Evolutionary conservation across 2,888 invertebrate genomes (phyloP).

Genomic region (Homarus gammarus): DNA sequence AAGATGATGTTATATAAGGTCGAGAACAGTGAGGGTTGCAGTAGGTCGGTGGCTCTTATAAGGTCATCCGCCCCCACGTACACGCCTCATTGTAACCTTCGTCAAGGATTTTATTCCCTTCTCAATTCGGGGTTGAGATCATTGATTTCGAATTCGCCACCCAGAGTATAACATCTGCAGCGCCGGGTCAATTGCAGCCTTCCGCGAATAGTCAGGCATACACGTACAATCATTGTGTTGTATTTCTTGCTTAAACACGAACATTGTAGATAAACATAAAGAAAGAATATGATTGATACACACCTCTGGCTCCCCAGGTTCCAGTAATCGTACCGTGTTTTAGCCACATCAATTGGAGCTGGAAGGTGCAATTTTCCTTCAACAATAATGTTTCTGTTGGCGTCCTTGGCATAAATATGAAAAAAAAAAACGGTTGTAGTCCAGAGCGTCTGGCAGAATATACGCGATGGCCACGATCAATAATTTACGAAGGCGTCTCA

Average conservation of each 20-base stretch:
- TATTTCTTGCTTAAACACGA: conserved; percentile 37
- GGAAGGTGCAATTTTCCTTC: conserved; percentile 9
- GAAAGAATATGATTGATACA: not conserved
- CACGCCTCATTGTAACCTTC: not conserved
- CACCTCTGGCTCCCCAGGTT: not conserved
- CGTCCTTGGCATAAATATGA: conserved; percentile 26
- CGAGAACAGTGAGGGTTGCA: too few species aligned
- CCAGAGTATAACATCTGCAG: not conserved
- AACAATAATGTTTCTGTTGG: conserved; percentile 8
- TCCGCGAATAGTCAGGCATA: not conserved
- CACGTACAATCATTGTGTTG: conserved; percentile 12
- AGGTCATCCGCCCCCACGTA: not conserved
- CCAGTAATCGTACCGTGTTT: conserved; percentile 18
- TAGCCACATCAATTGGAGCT: not conserved
- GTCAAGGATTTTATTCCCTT: not conserved
- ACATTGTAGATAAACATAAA: not conserved
- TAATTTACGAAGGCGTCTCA: conserved; percentile 32
- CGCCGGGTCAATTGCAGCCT: not conserved
- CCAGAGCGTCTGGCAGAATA: conserved; percentile 9
- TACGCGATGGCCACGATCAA: conserved; percentile 35
- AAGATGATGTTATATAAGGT: too few species aligned
- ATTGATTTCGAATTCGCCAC: conserved; percentile 24
- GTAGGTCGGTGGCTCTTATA: not conserved
- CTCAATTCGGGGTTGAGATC: conserved; percentile 18
- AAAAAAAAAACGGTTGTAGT: not conserved